These are phyloP conservation scores for Mimachlamys varia DNA, from an alignment of 2,888 invertebrate genomes.

Conservation along the genomic window DNA sequence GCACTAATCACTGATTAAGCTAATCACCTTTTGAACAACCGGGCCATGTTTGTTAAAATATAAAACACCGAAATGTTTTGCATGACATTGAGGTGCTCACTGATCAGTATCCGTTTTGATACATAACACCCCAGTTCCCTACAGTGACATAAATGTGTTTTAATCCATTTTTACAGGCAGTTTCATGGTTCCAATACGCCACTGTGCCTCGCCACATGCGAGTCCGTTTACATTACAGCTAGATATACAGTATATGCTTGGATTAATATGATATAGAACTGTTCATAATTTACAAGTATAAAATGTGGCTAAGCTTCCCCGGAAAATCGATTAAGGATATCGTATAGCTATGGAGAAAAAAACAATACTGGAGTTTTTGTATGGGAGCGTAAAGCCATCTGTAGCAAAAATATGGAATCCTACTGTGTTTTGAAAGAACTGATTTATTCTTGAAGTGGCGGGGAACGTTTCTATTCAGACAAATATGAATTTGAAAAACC, in stretches of 20 bases:
- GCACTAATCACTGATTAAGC: too few relatives aligned
- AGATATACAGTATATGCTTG: constrained; percentile 14
- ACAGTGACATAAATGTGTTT: background rate
- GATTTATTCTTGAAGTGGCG: constrained; percentile 26
- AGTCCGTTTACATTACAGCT: background rate
- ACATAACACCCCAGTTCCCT: background rate
- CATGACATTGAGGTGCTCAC: background rate
- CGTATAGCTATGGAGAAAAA: background rate
- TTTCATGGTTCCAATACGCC: constrained; percentile 21
- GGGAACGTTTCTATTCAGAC: background rate
- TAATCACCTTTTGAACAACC: too few relatives aligned
- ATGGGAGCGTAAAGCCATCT: constrained; percentile 3
- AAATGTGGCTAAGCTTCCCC: background rate
- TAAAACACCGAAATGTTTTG: too few relatives aligned
- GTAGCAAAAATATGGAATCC: background rate
- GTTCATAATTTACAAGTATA: background rate
- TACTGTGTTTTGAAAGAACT: constrained; percentile 15
- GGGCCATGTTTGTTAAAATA: too few relatives aligned
- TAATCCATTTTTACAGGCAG: constrained; percentile 18
- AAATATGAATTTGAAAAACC: constrained; percentile 22
- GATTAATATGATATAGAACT: background rate
- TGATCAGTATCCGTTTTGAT: background rate
- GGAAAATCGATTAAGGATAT: constrained; percentile 20
- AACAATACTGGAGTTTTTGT: background rate
- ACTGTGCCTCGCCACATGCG: background rate